Evolutionary conservation across 2,888 invertebrate genomes (phyloP), one percentile per base, ranked within the genome.

Genomic region (Romanomermis culicivorax): DNA sequence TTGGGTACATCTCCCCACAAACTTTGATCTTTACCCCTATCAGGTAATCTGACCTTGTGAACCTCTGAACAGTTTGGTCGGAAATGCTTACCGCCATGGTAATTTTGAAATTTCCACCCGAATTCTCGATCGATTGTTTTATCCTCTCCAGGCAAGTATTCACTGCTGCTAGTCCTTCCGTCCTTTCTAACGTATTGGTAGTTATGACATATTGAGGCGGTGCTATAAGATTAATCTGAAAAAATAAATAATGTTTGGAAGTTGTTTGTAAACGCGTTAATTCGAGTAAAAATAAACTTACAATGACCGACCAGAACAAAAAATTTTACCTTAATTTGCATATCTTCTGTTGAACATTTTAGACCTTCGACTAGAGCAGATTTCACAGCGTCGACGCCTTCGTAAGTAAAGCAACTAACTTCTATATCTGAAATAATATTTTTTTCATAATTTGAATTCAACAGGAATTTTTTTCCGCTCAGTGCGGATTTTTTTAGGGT

Each of bases 201-300:
- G 95, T 97, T 80, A 99, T 88, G 57, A 97, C 93, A 75, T 91
- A 97, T 62, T 91, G 76, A 54, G 97, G 97, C 30, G 97, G 95
- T 2, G 97, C 97, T 69, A 97, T 97, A 61, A 97, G 77, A 74
- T 97, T 95, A 64, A 97, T 97, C 77, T 76, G 63, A 27, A 61
- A 42, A n/a, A n/a, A 43, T 11, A 30, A 30, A 25, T 11, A 36
- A 14, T 42, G 26, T 1, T 55, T 54, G 24, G 7, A 20, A 4
- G 29, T 54, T n/a, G 26, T 2, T 52, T 4, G 45, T n/a, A n/a
- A n/a, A n/a, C n/a, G n/a, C n/a, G n/a, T n/a, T n/a, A n/a, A n/a
- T n/a, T n/a, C n/a, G n/a, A n/a, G n/a, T n/a, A n/a, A n/a, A n/a
- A n/a, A n/a, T 36, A 7, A 36, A 36, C 7, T 11, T 36, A 11